Evolutionary conservation across 2,113 vertebrate genomes (phyloP).

Genomic region (Anser cygnoides): DNA sequence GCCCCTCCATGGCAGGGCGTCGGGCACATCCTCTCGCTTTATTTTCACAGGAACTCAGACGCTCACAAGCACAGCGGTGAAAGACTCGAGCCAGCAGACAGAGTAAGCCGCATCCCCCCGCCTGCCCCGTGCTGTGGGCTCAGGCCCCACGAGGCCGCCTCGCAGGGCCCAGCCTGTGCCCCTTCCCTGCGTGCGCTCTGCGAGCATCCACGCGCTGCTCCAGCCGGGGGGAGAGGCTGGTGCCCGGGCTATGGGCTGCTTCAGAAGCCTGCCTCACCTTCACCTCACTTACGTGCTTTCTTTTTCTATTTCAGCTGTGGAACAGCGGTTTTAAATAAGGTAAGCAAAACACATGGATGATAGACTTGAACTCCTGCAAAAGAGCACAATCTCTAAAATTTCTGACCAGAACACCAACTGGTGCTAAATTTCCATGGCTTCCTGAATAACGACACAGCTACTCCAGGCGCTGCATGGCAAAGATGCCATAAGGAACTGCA

Average conservation of each 20-base stretch:
- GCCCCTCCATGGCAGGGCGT: neutral
- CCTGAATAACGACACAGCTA: neutral
- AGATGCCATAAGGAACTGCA: neutral
- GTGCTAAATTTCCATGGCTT: neutral
- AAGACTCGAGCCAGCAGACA: constrained; percentile 81
- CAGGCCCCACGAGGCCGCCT: accelerated
- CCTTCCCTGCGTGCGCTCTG: accelerated
- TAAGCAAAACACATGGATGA: constrained; percentile 25
- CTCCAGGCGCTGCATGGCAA: accelerated
- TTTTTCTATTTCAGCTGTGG: constrained; percentile 69
- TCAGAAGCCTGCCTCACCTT: accelerated
- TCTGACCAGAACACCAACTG: neutral
- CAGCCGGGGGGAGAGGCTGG: neutral
- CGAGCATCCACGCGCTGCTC: accelerated
- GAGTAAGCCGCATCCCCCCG: constrained; percentile 65
- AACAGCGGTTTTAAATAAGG: constrained; percentile 77
- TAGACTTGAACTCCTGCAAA: neutral
- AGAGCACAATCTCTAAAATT: neutral
- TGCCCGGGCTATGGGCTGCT: neutral
- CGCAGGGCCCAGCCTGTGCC: accelerated
- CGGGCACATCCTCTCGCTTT: neutral
- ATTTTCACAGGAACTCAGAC: constrained; percentile 77
- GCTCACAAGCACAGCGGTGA: neutral
- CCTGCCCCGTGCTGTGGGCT: accelerated
- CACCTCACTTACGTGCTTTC: neutral